phyloP scores from a whole-genome alignment of 92 coral and sea anemone species.

The Umimayanthus chanpuru region DNA sequence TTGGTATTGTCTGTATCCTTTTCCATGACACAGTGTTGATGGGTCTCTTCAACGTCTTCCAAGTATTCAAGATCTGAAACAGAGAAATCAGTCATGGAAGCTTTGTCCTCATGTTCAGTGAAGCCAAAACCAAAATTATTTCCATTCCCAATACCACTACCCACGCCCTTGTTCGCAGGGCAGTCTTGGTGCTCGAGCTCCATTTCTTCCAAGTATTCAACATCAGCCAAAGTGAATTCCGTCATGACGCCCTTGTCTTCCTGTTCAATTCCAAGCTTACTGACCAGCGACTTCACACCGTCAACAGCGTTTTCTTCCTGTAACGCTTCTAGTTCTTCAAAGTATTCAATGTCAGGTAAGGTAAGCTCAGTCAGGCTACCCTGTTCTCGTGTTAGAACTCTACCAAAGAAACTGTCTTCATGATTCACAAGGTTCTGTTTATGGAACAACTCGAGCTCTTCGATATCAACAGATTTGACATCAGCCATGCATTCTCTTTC shows the following conservation, averaged over 20 bases:
- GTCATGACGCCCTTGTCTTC: conserved; percentile 60
- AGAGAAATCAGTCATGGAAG: conserved; percentile 63
- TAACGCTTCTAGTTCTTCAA: conserved; percentile 66
- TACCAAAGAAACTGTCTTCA: neutral
- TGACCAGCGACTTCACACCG: neutral
- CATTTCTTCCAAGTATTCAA: conserved; percentile 51
- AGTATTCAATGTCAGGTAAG: conserved; percentile 59
- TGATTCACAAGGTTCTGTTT: conserved; percentile 44
- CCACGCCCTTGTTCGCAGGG: neutral
- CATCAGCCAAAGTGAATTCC: conserved; percentile 58
- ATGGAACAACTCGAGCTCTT: conserved; percentile 52
- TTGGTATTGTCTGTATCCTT: neutral
- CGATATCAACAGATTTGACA: conserved; percentile 56
- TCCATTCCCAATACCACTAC: neutral
- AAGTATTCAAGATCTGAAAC: conserved; percentile 64
- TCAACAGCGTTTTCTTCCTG: conserved; percentile 30
- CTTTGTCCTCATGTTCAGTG: conserved; percentile 53
- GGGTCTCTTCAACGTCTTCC: conserved; percentile 45
- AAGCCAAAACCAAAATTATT: conserved; percentile 23
- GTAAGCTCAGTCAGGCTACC: conserved; percentile 68
- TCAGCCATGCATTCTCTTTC: conserved; percentile 54
- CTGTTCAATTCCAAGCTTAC: conserved; percentile 21
- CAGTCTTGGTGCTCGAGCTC: conserved; percentile 25
- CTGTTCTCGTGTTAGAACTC: conserved; percentile 55
- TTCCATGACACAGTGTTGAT: neutral